These are phyloP conservation scores for Atractosteus spatula DNA, from an alignment of 2,113 vertebrate species.

Conservation along the genomic window DNA sequence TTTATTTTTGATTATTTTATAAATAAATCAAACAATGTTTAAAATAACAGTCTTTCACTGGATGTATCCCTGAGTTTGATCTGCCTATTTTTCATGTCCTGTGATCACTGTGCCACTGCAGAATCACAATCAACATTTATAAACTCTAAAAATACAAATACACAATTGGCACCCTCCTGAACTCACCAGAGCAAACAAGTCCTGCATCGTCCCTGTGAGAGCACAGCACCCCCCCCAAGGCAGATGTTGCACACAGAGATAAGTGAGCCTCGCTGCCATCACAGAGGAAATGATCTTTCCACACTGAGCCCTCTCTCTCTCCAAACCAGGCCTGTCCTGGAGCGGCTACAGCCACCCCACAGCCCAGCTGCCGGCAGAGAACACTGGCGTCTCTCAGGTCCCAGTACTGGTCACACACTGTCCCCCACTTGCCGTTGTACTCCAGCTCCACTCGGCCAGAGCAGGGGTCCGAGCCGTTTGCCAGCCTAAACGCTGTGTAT, in stretches of 20 bases:
- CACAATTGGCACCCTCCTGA: no score
- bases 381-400: background rate
- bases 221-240: background rate
- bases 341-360: background rate
- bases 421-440: fast-evolving
- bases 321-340: background rate
- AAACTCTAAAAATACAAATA: no score
- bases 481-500: background rate
- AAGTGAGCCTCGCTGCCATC: background rate
- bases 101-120: no score
- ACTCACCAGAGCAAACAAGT: background rate
- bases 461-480: background rate
- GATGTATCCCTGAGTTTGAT: no score
- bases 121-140: no score
- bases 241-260: background rate
- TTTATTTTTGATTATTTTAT: no score
- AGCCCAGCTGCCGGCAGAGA: slow-evolving; percentile 3
- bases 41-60: no score
- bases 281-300: slow-evolving; percentile 1
- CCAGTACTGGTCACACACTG: background rate
- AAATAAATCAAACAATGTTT: no score
- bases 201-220: background rate
- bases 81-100: no score
- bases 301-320: background rate
- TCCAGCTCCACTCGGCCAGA: slow-evolving; percentile 3